Base-by-base conservation (phyloP, 2,888 invertebrate genomes). In the Mythimna vitellina region DNA sequence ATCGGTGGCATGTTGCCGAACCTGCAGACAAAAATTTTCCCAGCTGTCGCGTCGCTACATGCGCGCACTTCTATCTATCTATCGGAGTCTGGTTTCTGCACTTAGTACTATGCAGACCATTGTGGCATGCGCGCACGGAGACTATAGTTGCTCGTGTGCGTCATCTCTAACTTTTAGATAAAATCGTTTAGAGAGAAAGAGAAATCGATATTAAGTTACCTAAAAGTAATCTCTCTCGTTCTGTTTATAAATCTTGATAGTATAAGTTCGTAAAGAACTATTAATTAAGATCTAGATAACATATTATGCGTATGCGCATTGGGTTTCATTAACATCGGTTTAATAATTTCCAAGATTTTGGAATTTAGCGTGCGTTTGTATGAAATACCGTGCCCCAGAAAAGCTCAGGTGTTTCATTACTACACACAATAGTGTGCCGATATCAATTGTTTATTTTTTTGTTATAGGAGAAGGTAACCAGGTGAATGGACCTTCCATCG, bases 401-500 rank as follows among this genome's bases (percentile, higher is more conserved):
- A 51, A 17, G 46, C 17, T 46, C 17, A 42, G 14, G 5, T 49
- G 20, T n/a, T n/a, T 51, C 3, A 46, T 6, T 17, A 46, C 29
- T 17, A 46, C 17, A 17, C 17, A 20, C 49, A 20, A 20, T 8
- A n/a, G 8, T 51, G 20, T 51, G 8, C n/a, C 12, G n/a, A 38
- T 14, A 32, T 20, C 10, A 38, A 38, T 53, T 42, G 1, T 42
- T 38, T 57, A 66, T 51, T 64, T 67, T 14, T 57, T 42, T 38
- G 56, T 89, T 88, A 61, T 76, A 95, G 95, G 95, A 62, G 85
- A 89, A 38, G 90, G 90, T 53, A 97, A 97, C 82, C 97, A 96
- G 95, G 96, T 97, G 25, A 94, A 96, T 2, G 97, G 97, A 3
- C 97, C 97, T 10, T 97, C 97, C 0, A 96, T 98, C 58, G 97